Base-by-base conservation (phyloP, 37 sponge, comb jelly and placozoan genomes). In the Diacarnus erythraeanus region DNA sequence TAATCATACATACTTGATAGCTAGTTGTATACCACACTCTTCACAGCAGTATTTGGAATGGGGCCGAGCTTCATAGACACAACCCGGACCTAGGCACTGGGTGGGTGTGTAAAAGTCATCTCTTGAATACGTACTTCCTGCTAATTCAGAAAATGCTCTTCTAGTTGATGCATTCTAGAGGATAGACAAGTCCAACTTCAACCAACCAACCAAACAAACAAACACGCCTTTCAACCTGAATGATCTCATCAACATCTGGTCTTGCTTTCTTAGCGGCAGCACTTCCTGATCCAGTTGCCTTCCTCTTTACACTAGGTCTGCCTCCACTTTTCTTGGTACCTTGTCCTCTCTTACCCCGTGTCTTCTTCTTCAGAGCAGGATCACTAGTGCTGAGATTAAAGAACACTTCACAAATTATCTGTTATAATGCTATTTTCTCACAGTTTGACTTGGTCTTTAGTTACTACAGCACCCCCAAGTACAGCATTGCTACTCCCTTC, bases 21-120 rank as follows among this genome's bases (percentile, higher is more conserved):
- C 98, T 29, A 98, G 90, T 37, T 84, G 57, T 25, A 95, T 65
- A 21, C 98, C 98, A 80, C 98, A 98, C 78, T 95, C 94, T 36
- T 98, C 96, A 64, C 83, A 78, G 70, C 98, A 98, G 75, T 98
- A 98, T 68, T 93, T 95, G 69, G 98, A 98, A 42, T 86, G 73
- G 25, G 81, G 92, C 38, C 96, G 79, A 0, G 98, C 87, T 23
- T 91, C 84, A 59, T 78, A 83, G 36, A 80, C 71, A 74, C 98
- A 98, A 25, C 84, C 90, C 0, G 92, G 96, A 0, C 98, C 98
- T 15, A 67, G 29, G 83, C 98, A 98, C 88, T 95, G 96, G 44
- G 71, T 43, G 12, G 87, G 79, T 26, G 68, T 44, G 42, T 47
- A 42, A n/a, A 39, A 26, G 26, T 76, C 66, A 18, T 76, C 84